phyloP scores from a whole-genome alignment of 2,113 vertebrate genomes.

The Chloroceryle aenea region DNA sequence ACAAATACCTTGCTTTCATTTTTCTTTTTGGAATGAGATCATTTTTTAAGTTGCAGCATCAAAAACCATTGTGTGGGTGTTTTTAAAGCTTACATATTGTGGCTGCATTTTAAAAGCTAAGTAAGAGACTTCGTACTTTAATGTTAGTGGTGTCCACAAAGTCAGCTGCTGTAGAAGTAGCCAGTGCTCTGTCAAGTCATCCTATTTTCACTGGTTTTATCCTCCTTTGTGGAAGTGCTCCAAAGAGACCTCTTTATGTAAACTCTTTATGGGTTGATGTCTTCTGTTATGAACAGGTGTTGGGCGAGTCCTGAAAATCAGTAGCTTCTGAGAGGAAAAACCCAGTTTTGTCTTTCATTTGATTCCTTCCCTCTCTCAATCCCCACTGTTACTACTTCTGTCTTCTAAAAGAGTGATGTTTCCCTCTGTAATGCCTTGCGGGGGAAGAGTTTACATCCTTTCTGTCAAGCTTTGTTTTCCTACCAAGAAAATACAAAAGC shows the following conservation, averaged over 20 bases:
- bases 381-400: neutral
- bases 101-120: neutral
- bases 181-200: neutral
- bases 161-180: neutral
- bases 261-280: neutral
- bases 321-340: neutral
- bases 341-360: neutral
- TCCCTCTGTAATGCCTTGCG: neutral
- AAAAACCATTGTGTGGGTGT: neutral
- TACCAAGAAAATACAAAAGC: neutral
- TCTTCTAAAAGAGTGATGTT: neutral
- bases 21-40: neutral
- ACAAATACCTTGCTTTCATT: neutral
- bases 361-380: neutral
- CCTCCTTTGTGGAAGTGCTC: neutral
- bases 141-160: neutral
- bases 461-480: neutral
- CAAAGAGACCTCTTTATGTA: neutral
- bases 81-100: fast-evolving
- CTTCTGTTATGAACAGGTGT: neutral
- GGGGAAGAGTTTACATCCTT: neutral
- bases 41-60: neutral
- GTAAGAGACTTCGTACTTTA: neutral
- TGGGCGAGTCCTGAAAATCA: neutral
- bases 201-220: neutral